Conservation (phyloP, 1,140 invertebrate genomes). For the Steinernema feltiae region DNA sequence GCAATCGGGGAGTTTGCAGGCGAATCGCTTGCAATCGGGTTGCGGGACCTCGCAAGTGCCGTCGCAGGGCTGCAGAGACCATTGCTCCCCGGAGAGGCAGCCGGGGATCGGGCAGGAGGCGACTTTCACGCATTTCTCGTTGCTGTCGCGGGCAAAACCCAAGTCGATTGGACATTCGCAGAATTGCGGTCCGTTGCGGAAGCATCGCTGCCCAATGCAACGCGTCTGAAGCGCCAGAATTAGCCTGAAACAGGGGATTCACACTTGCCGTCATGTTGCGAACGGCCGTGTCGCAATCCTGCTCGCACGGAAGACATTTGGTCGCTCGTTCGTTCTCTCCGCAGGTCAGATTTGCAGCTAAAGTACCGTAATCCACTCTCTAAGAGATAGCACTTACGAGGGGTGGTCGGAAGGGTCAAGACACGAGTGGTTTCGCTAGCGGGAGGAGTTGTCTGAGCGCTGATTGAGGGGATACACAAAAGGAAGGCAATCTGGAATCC, state of each 20-base stretch:
- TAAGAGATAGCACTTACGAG: no score
- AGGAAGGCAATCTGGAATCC: no score
- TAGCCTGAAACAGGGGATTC: not conserved
- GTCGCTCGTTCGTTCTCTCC: not conserved
- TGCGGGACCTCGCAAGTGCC: not conserved
- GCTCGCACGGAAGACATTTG: not conserved
- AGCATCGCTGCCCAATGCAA: not conserved
- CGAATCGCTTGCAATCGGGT: not conserved
- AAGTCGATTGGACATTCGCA: not conserved
- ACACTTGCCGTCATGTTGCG: not conserved
- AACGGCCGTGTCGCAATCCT: not conserved
- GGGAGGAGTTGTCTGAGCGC: no score
- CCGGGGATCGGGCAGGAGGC: not conserved
- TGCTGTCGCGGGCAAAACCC: not conserved
- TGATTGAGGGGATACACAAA: no score
- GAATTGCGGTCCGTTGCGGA: not conserved
- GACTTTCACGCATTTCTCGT: not conserved
- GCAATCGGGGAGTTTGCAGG: not conserved
- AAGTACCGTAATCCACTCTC: no score
- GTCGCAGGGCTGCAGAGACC: not conserved
- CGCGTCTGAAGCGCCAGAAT: not conserved
- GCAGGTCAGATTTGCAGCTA: not conserved
- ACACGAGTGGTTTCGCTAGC: no score
- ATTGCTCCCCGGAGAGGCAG: not conserved
- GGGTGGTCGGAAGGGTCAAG: no score